Conservation (phyloP, 2,113 vertebrate genomes). For the Syngnathus scovelli region DNA sequence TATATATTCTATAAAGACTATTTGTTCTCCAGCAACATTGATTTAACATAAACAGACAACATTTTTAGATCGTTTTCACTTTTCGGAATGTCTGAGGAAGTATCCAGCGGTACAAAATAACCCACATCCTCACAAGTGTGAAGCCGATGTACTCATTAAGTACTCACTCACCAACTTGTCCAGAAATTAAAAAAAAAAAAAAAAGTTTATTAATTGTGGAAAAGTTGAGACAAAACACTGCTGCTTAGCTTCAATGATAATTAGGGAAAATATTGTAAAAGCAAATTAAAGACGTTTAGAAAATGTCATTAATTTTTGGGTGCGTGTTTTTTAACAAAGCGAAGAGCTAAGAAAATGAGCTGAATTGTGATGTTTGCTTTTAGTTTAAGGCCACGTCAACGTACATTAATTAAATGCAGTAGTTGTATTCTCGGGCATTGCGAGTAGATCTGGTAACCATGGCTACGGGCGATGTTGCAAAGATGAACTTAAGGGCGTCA, state of each 20-base stretch:
- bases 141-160: not conserved
- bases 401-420: not conserved
- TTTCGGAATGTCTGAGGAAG: no score
- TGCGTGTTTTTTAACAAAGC: no score
- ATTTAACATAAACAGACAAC: not conserved
- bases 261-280: no score
- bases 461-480: slow-evolving; percentile 24
- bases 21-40: no score
- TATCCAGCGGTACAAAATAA: not conserved
- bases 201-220: not conserved
- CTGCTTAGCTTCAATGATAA: not conserved
- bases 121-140: not conserved
- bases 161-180: not conserved
- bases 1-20: no score
- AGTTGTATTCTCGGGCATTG: not conserved
- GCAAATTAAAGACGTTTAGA: no score
- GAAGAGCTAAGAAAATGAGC: not conserved
- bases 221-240: not conserved
- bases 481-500: slow-evolving; percentile 16
- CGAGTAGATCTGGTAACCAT: slow-evolving; percentile 29
- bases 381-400: not conserved
- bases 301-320: no score
- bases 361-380: not conserved
- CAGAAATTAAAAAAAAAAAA: not conserved
- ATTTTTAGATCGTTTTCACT: not conserved